Base-by-base conservation (phyloP, 2,888 invertebrate genomes). In the Panopea generosa region DNA sequence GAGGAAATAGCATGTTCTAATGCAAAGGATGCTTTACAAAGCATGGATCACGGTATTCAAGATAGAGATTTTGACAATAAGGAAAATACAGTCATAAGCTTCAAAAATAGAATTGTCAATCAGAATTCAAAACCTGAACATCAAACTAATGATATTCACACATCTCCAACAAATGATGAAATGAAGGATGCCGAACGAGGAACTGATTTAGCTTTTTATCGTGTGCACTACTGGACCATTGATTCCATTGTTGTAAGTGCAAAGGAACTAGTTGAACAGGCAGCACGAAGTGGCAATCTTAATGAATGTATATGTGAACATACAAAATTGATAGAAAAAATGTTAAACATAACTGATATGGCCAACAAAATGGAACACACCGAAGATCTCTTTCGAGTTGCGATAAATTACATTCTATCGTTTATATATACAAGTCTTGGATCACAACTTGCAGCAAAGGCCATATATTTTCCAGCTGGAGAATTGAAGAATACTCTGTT, bases 341-440 rank as follows among this genome's bases (percentile, higher is more conserved):
- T 61, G 49, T 33, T 2, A 22, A 18, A 49, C 2, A 49, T 49
- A 18, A 33, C 61, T 33, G 33, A 50, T 22, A 22, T 49, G 2
- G 20, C 49, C 0, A 26, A 27, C 1, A 61, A 20, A 20, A 18
- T 33, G 29, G 61, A 61, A 24, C 50, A 50, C 38, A 14, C 38
- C 14, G 22, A 18, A 18, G 2, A 38, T 9, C 50, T 50, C n/a
- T 49, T 47, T 18, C 49, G 50, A 38, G 50, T 50, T 18, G n/a
- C 50, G 1, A 38, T 33, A 22, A 33, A 33, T 18, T 61, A 61
- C 38, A 29, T 61, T 20, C n/a, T 29, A 16, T 50, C 61, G 11
- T 61, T 61, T 29, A 18, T 61, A 3, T 22, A 61, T 7, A 61
- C 61, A 18, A 61, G 61, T 24, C 33, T 61, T 16, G 61, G 61